A percentile compares a stretch with the other conserved stretches of the same genome.
Evolutionary conservation across 2,888 invertebrate species (phyloP).

Genomic region (Drosophila vallismaia): DNA sequence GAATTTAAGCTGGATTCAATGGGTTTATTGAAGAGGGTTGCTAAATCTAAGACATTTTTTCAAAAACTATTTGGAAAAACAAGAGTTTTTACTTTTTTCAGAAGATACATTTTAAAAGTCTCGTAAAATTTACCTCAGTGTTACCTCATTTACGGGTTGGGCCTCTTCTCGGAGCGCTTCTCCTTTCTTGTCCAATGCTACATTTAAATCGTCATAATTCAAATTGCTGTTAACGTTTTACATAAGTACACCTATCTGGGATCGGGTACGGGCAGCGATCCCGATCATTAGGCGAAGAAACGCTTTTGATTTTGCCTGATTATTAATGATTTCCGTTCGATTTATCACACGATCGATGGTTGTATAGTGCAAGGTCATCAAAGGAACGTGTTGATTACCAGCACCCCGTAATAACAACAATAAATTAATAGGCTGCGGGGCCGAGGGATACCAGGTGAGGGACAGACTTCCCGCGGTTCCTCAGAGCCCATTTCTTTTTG

Average conservation of each 20-base stretch:
- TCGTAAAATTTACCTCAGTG: constrained; percentile 16
- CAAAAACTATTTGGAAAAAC: too few species aligned
- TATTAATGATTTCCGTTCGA: constrained; percentile 78
- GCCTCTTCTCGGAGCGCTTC: constrained; percentile 23
- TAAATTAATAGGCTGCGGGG: constrained; percentile 66
- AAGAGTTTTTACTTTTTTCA: too few species aligned
- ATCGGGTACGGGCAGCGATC: constrained; percentile 28
- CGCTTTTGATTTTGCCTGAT: constrained; percentile 56
- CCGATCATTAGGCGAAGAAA: constrained; percentile 64
- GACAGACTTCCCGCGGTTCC: constrained; percentile 65
- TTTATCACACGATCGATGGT: constrained; percentile 73
- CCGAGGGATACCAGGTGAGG: constrained; percentile 1
- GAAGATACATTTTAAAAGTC: too few species aligned
- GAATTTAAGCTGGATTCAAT: too few species aligned
- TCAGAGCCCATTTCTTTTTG: constrained; percentile 48
- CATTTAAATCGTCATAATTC: constrained; percentile 71
- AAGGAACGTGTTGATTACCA: constrained; percentile 79
- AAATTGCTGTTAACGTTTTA: constrained; percentile 45
- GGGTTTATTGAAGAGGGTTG: too few species aligned
- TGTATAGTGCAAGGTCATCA: constrained; percentile 76
- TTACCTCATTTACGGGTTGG: constrained; percentile 14
- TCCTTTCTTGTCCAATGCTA: constrained; percentile 54
- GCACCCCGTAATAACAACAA: constrained; percentile 70
- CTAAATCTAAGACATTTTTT: too few species aligned
- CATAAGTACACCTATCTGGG: constrained; percentile 33